Evolutionary conservation across 2,113 vertebrate species (phyloP).

Genomic region (mouse (Mus musculus)): DNA sequence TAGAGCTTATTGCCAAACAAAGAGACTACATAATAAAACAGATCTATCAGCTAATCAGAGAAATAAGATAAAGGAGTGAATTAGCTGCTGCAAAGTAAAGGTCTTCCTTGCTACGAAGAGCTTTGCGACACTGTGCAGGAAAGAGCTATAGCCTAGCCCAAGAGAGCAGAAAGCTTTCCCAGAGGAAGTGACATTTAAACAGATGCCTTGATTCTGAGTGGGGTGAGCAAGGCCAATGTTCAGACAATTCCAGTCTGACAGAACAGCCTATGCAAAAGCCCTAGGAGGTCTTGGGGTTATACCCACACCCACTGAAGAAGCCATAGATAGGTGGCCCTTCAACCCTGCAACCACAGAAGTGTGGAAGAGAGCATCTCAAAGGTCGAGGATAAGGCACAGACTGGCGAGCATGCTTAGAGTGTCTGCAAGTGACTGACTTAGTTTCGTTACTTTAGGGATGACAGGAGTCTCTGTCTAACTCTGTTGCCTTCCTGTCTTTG

Average conservation of each 20-base stretch:
- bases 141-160: neutral
- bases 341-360: neutral
- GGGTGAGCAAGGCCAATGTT: neutral
- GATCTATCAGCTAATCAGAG: conserved; percentile 8
- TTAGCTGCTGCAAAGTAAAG: neutral
- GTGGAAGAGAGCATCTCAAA: neutral
- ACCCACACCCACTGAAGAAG: neutral
- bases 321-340: neutral
- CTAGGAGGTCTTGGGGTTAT: neutral
- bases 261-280: neutral
- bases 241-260: neutral
- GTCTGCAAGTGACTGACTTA: conserved; percentile 26
- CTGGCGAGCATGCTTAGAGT: neutral
- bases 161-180: neutral
- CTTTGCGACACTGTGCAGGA: neutral
- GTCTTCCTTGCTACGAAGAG: neutral
- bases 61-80: neutral
- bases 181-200: conserved; percentile 43
- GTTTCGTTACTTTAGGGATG: conserved; percentile 9
- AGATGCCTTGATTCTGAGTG: conserved; percentile 19
- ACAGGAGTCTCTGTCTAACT: neutral
- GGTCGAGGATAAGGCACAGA: neutral
- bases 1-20: neutral
- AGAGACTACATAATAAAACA: neutral
- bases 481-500: conserved; percentile 9